Evolutionary conservation across 2,797 vertebrate genomes (phyloP).

Genomic region (Kryptopterus vitreolus): DNA sequence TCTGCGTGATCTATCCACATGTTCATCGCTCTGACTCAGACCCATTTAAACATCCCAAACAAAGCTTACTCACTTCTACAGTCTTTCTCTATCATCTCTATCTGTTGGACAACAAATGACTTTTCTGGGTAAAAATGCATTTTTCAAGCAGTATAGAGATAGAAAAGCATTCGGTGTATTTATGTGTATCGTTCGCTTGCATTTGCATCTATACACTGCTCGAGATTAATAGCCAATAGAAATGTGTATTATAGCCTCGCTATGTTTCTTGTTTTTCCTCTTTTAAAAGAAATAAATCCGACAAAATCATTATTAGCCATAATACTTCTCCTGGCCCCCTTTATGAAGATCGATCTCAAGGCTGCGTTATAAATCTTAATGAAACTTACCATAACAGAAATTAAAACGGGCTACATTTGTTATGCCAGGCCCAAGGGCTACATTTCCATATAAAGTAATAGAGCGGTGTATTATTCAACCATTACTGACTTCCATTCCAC

Average conservation of each 20-base stretch:
- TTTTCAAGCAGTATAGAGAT: background rate
- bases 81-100: slow-evolving; percentile 16
- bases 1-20: slow-evolving; percentile 61
- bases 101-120: background rate
- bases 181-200: background rate
- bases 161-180: background rate
- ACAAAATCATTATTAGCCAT: slow-evolving; percentile 73
- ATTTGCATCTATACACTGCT: background rate
- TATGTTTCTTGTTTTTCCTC: slow-evolving; percentile 22
- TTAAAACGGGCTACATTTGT: slow-evolving; percentile 75
- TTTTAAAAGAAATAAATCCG: slow-evolving; percentile 74
- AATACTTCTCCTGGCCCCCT: slow-evolving; percentile 73
- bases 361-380: slow-evolving; percentile 75
- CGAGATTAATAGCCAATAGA: background rate
- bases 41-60: slow-evolving; percentile 59
- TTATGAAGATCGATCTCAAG: slow-evolving; percentile 76
- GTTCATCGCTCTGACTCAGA: slow-evolving; percentile 55
- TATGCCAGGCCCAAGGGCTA: slow-evolving; percentile 72
- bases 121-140: background rate
- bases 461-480: slow-evolving; percentile 73
- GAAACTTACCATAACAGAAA: slow-evolving; percentile 80
- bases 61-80: slow-evolving; percentile 50
- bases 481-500: slow-evolving; percentile 69
- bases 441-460: slow-evolving; percentile 80
- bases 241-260: slow-evolving; percentile 10